phyloP scores from a whole-genome alignment of 2,888 invertebrate genomes.

The Cheiracanthium punctorium region DNA sequence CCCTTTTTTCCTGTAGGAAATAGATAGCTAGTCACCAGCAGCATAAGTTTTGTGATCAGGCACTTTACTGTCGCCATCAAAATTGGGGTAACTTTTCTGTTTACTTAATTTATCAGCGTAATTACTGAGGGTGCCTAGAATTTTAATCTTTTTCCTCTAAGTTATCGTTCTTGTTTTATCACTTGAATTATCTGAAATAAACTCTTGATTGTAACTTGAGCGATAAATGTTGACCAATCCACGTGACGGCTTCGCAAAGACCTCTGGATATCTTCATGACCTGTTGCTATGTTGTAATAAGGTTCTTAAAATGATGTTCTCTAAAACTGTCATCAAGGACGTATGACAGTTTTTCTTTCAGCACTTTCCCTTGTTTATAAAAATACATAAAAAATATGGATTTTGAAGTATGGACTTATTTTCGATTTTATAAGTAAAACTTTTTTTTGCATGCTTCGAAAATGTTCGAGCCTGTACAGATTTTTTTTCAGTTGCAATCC shows the following conservation, averaged over 20 bases:
- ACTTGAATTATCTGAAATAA: not conserved
- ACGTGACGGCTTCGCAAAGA: not conserved
- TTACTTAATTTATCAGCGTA: not conserved
- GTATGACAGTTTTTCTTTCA: not conserved
- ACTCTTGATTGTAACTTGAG: not conserved
- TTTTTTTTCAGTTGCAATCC: too few relatives aligned
- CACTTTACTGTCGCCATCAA: too few relatives aligned
- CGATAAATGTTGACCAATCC: constrained; percentile 7
- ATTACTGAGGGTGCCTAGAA: not conserved
- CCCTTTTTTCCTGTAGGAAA: too few relatives aligned
- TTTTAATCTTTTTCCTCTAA: not conserved
- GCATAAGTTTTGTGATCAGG: too few relatives aligned
- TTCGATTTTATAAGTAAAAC: too few relatives aligned
- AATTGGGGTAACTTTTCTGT: not conserved
- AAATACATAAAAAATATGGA: too few relatives aligned
- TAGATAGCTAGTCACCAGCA: too few relatives aligned
- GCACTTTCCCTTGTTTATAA: too few relatives aligned
- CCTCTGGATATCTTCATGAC: constrained; percentile 12
- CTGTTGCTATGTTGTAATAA: constrained; percentile 10
- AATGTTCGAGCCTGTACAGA: too few relatives aligned
- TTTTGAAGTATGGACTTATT: too few relatives aligned
- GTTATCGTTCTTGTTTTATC: not conserved
- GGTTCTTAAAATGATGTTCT: not conserved
- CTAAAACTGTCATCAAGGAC: not conserved
- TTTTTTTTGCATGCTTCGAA: too few relatives aligned